phyloP scores from a whole-genome alignment of 2,888 invertebrate genomes.

The Volucella bombylans region DNA sequence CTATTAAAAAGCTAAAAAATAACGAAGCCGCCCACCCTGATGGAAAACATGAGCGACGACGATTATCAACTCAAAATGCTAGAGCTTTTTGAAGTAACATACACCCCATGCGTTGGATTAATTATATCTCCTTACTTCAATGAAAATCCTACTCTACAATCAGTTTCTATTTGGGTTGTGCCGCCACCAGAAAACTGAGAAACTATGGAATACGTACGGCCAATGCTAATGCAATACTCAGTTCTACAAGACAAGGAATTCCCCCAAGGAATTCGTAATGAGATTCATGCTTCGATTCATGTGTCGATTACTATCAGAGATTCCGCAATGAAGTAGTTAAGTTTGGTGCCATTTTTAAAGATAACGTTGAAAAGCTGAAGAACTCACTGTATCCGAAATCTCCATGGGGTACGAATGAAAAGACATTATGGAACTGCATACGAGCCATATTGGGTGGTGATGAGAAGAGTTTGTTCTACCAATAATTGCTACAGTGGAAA shows the following conservation, averaged over 20 bases:
- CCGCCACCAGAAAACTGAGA: constrained; percentile 97
- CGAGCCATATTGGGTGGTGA: constrained; percentile 89
- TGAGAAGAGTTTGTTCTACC: constrained; percentile 86
- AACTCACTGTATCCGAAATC: constrained; percentile 91
- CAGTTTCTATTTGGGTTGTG: constrained; percentile 96
- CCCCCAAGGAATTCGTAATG: constrained; percentile 90
- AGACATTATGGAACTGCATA: constrained; percentile 90
- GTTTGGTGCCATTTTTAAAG: constrained; percentile 83
- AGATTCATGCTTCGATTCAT: constrained; percentile 93
- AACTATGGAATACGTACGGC: constrained; percentile 93
- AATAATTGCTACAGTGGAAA: constrained; percentile 81
- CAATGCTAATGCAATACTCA: constrained; percentile 94
- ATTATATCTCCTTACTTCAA: constrained; percentile 93
- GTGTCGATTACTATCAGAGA: constrained; percentile 91
- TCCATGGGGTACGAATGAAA: constrained; percentile 90
- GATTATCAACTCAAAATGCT: constrained; percentile 98
- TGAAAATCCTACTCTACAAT: constrained; percentile 90
- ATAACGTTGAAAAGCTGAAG: constrained; percentile 92
- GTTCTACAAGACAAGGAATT: constrained; percentile 91
- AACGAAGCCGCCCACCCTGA: too few species aligned
- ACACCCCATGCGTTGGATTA: too few species aligned
- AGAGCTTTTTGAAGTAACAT: constrained; percentile 93
- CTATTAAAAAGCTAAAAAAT: too few species aligned
- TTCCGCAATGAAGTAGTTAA: constrained; percentile 86
- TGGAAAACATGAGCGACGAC: too few species aligned